phyloP scores from a whole-genome alignment of 2,888 invertebrate genomes.

The Caenorhabditis parvicauda region DNA sequence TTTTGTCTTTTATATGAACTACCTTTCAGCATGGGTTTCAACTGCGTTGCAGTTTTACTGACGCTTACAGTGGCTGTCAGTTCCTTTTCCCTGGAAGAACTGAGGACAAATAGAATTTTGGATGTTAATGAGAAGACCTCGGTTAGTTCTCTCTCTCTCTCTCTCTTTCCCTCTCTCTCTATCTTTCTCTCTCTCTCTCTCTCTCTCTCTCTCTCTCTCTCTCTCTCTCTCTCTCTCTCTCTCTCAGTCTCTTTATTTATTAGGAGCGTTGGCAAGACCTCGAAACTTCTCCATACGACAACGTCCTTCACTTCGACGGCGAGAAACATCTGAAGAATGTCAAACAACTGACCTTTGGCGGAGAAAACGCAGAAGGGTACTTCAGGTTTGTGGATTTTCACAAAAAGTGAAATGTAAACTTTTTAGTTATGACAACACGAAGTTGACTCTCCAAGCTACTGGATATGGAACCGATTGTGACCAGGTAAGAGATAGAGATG shows the following conservation, averaged over 20 bases:
- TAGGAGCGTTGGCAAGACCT: slow-evolving; percentile 35
- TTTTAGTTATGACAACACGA: slow-evolving; percentile 51
- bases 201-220: slow-evolving; percentile 1
- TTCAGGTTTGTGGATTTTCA: slow-evolving; percentile 25
- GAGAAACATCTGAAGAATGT: slow-evolving; percentile 53
- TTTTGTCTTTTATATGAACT: too few species aligned
- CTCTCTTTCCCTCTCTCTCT: too few species aligned
- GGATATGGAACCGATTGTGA: slow-evolving; percentile 55
- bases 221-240: slow-evolving; percentile 7
- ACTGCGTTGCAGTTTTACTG: too few species aligned
- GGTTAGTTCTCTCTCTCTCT: too few species aligned
- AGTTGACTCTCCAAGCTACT: slow-evolving; percentile 54
- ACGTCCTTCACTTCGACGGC: slow-evolving; percentile 35
- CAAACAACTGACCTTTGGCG: slow-evolving; percentile 57
- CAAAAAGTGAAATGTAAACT: neutral
- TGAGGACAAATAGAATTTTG: too few species aligned
- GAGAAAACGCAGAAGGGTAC: slow-evolving; percentile 58
- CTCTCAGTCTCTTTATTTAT: slow-evolving; percentile 1
- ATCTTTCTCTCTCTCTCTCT: too few species aligned
- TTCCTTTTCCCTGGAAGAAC: too few species aligned
- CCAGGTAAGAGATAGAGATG: too few species aligned
- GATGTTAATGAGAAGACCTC: too few species aligned
- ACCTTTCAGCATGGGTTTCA: too few species aligned
- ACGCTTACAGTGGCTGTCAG: too few species aligned
- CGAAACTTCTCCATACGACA: slow-evolving; percentile 31